Conservation (phyloP, 2,888 invertebrate species). For the Erynnis tages region DNA sequence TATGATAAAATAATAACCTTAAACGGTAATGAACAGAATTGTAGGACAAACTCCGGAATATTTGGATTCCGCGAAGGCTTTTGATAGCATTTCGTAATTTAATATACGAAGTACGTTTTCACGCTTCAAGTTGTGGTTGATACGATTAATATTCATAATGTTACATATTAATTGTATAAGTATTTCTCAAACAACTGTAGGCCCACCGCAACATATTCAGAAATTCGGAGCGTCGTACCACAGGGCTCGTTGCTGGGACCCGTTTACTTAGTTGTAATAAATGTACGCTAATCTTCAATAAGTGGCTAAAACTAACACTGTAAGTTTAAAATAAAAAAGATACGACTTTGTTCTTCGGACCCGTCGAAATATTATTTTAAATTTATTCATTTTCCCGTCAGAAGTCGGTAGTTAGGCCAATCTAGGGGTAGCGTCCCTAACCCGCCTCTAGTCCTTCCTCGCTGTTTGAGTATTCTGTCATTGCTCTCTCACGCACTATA, state of each 20-base stretch:
- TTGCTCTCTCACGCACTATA: slow-evolving; percentile 11
- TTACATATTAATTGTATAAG: neutral
- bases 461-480: slow-evolving; percentile 17
- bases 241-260: neutral
- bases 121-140: neutral
- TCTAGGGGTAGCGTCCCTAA: slow-evolving; percentile 23
- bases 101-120: neutral
- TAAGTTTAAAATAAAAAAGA: too few relatives aligned
- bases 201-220: neutral
- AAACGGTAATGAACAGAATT: too few relatives aligned
- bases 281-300: too few relatives aligned
- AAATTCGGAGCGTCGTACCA: neutral
- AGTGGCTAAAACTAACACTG: too few relatives aligned
- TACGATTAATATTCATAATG: neutral
- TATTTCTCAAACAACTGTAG: neutral
- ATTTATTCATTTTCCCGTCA: neutral
- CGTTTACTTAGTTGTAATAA: neutral
- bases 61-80: neutral
- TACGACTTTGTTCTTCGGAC: too few relatives aligned
- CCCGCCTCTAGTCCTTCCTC: slow-evolving; percentile 16
- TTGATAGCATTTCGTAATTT: neutral
- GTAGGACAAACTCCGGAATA: too few relatives aligned
- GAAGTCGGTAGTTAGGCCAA: slow-evolving; percentile 4
- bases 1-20: too few relatives aligned
- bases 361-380: neutral